Percentiles rank a stretch among this genome's conserved stretches.
phyloP scores from a whole-genome alignment of 2,888 invertebrate genomes.

The Trachelus stipa region DNA sequence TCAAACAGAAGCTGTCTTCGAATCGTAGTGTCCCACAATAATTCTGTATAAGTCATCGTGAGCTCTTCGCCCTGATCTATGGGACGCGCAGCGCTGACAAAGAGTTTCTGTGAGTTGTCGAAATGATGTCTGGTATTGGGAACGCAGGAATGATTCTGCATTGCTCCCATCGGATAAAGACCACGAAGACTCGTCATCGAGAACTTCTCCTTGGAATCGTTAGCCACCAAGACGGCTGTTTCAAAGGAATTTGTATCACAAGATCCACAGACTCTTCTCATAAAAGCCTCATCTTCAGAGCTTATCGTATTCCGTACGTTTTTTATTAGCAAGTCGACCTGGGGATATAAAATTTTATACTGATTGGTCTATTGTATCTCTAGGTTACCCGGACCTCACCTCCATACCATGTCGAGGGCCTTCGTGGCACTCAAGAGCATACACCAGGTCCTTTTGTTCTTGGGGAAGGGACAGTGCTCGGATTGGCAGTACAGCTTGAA shows the following conservation, averaged over 20 bases:
- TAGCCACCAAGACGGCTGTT: constrained; percentile 68
- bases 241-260: constrained; percentile 79
- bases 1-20: constrained; percentile 73
- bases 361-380: background rate
- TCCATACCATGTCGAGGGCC: constrained; percentile 71
- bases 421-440: constrained; percentile 69
- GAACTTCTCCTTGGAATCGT: constrained; percentile 55
- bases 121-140: constrained; percentile 77
- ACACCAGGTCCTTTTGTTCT: constrained; percentile 69
- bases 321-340: constrained; percentile 69
- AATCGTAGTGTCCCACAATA: constrained; percentile 77
- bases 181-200: constrained; percentile 70
- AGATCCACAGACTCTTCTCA: constrained; percentile 72
- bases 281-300: constrained; percentile 70
- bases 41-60: constrained; percentile 75
- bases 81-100: constrained; percentile 71
- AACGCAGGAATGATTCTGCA: constrained; percentile 78
- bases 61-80: constrained; percentile 75
- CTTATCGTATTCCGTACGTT: constrained; percentile 68
- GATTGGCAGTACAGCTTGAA: constrained; percentile 66
- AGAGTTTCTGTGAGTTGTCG: constrained; percentile 71
- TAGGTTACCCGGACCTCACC: constrained; percentile 47
- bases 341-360: constrained; percentile 4
- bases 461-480: constrained; percentile 64
- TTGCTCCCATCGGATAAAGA: constrained; percentile 75